Percentiles rank a stretch among this genome's conserved stretches.
phyloP scores from a whole-genome alignment of 2,797 vertebrate genomes.

The Gambelia wislizenii region DNA sequence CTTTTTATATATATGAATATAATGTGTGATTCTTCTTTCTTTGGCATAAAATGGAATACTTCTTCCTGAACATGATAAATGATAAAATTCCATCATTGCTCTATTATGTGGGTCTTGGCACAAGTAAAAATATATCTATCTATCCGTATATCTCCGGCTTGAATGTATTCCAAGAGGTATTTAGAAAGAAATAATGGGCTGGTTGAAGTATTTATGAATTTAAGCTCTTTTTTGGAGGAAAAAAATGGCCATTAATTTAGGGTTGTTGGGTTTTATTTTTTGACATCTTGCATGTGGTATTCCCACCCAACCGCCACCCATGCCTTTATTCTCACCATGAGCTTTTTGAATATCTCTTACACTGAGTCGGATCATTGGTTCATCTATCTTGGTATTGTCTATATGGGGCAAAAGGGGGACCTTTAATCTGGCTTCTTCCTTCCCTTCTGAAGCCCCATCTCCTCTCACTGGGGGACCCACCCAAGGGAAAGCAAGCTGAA shows the following conservation, averaged over 20 bases:
- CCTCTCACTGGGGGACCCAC: too few relatives aligned
- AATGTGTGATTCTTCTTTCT: slow-evolving; percentile 16
- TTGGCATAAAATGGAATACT: slow-evolving; percentile 16
- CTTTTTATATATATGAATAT: too few relatives aligned
- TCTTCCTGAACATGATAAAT: slow-evolving; percentile 23
- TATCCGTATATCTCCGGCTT: not conserved
- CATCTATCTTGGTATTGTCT: not conserved
- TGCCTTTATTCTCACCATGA: not conserved
- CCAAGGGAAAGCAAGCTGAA: too few relatives aligned
- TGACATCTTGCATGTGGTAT: not conserved
- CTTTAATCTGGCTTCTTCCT: too few relatives aligned
- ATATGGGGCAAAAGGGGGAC: too few relatives aligned
- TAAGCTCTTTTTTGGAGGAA: not conserved
- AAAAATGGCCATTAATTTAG: not conserved
- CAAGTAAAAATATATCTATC: not conserved
- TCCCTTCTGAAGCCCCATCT: too few relatives aligned
- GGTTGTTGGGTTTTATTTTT: not conserved
- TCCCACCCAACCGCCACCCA: not conserved
- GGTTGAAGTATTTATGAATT: slow-evolving; percentile 9
- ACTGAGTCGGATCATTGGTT: not conserved
- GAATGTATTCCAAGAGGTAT: slow-evolving; percentile 11
- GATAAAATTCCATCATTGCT: not conserved
- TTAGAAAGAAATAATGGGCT: slow-evolving; percentile 7
- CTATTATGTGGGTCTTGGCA: slow-evolving; percentile 11
- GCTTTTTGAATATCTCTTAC: not conserved